Evolutionary conservation across 2,113 vertebrate species (phyloP), one percentile per base, ranked within the genome.

Genomic region (Abramis brama): DNA sequence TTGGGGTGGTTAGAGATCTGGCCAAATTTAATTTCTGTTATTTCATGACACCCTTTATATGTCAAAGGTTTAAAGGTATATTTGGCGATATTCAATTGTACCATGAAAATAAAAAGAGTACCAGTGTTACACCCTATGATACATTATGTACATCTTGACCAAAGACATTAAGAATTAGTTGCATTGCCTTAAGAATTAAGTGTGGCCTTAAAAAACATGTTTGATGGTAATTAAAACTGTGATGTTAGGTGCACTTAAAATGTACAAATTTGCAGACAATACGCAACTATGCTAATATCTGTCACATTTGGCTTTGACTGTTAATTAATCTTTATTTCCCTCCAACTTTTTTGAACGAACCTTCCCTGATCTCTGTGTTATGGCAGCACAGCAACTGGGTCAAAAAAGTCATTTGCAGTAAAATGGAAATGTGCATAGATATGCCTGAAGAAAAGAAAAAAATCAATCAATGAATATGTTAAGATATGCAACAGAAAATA

Each of bases 121-220:
- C 21, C 3, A 79, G 33, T 79, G 75, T 62, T 74, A 30, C 73
- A 8, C 71, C 23, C 17, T 86, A 87, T 89, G 39, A 83, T 88
- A 88, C 83, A 89, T 27, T 90, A 82, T 90, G 60, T 90, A 90
- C 86, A 90, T n/a, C 12, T 75, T 80, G 52, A 75, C 57, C 81
- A 47, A 59, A 79, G 39, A 27, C 12, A 59, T 23, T 76, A 85
- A 33, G 30, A 57, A 25, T 43, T 12, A 9, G 36, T n/a, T 79
- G 13, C 15, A 52, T 62, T 60, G 68, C 74, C 9, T 70, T 55
- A 71, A 30, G 59, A 77, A 39, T 17, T 47, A 73, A 43, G 33
- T n/a, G 10, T 43, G 70, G 36, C 70, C 70, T 70, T 70, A 45
- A 74, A 66, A 60, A n/a, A 47, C 45, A 36, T 1, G 9, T 68